A percentile compares a stretch with the other conserved stretches of the same genome.
These are phyloP conservation scores for Echeneis naucrates DNA, from an alignment of 2,797 vertebrate genomes.

Conservation along the genomic window DNA sequence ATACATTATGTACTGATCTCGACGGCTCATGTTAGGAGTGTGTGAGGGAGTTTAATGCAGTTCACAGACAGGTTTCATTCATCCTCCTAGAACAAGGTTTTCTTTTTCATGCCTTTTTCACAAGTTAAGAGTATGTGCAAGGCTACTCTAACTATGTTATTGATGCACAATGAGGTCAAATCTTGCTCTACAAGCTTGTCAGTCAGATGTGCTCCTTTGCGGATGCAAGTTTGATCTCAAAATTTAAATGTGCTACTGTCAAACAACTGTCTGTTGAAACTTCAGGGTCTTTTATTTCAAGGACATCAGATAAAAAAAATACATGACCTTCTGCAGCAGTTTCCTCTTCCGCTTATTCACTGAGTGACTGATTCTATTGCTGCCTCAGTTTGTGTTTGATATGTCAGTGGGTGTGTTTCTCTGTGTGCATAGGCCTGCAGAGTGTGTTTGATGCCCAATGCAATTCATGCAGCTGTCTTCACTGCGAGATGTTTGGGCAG, in stretches of 20 bases:
- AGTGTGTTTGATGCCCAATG: slow-evolving; percentile 19
- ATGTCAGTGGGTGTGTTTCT: slow-evolving; percentile 8
- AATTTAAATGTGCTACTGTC: slow-evolving; percentile 29
- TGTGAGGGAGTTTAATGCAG: slow-evolving; percentile 18
- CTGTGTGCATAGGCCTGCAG: slow-evolving; percentile 27
- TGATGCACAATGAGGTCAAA: slow-evolving; percentile 15
- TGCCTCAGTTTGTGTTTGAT: slow-evolving; percentile 14
- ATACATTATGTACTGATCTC: slow-evolving; percentile 68
- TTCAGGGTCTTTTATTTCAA: slow-evolving; percentile 42
- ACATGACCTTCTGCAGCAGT: slow-evolving; percentile 1
- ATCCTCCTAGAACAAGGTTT: slow-evolving; percentile 3
- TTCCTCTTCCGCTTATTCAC: slow-evolving; percentile 33
- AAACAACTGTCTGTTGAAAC: slow-evolving; percentile 40
- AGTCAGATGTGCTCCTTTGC: slow-evolving; percentile 41
- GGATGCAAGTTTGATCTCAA: slow-evolving; percentile 35
- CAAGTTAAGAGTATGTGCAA: neutral
- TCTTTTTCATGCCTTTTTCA: too few relatives aligned
- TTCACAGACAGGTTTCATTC: slow-evolving; percentile 3
- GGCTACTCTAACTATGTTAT: neutral
- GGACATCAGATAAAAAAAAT: slow-evolving; percentile 23
- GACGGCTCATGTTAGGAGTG: slow-evolving; percentile 16
- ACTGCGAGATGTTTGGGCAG: slow-evolving; percentile 38
- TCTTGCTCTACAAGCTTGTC: slow-evolving; percentile 8
- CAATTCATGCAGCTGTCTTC: slow-evolving; percentile 55
- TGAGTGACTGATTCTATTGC: slow-evolving; percentile 23